Percentiles rank a stretch among this genome's conserved stretches.
phyloP scores from a whole-genome alignment of 1,140 invertebrate species.

The Leptoteleia sp. region DNA sequence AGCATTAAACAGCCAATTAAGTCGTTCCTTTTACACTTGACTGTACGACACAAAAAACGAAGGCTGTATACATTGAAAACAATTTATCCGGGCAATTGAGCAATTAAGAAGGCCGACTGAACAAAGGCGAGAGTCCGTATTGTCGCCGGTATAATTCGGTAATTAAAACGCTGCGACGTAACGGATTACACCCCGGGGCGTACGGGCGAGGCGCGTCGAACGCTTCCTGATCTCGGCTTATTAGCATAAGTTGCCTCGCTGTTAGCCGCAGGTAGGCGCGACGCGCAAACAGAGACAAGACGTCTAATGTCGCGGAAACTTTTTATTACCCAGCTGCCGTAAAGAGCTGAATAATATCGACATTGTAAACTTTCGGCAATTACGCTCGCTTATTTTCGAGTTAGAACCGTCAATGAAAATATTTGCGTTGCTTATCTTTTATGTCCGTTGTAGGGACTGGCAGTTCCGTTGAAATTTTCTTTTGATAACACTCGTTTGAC shows the following conservation, averaged over 20 bases:
- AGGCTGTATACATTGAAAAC: conserved; percentile 58
- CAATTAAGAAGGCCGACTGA: conserved; percentile 70
- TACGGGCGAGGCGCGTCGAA: conserved; percentile 40
- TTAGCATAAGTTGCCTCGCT: conserved; percentile 74
- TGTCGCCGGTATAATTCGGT: conserved; percentile 74
- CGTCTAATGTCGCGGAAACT: conserved; percentile 77
- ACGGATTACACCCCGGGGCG: conserved; percentile 46
- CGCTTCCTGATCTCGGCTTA: conserved; percentile 52
- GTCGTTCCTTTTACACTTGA: conserved; percentile 59
- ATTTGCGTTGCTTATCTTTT: too few relatives aligned
- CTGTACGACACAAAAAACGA: conserved; percentile 48
- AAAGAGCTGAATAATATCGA: conserved; percentile 68
- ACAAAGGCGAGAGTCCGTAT: conserved; percentile 36
- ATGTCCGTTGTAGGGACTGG: too few relatives aligned
- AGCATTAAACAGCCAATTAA: conserved; percentile 78
- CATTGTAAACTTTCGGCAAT: conserved; percentile 58
- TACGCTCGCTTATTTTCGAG: too few relatives aligned
- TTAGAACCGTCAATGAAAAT: too few relatives aligned
- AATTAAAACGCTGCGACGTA: conserved; percentile 73
- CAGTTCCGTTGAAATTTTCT: too few relatives aligned
- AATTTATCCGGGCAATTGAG: conserved; percentile 77
- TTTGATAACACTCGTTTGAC: too few relatives aligned
- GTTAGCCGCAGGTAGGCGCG: conserved; percentile 63
- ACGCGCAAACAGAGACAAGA: conserved; percentile 70
- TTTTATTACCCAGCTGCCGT: conserved; percentile 70